Evolutionary conservation across 2,113 vertebrate species (phyloP), one percentile per base, ranked within the genome.

Genomic region (Macrotis lagotis): DNA sequence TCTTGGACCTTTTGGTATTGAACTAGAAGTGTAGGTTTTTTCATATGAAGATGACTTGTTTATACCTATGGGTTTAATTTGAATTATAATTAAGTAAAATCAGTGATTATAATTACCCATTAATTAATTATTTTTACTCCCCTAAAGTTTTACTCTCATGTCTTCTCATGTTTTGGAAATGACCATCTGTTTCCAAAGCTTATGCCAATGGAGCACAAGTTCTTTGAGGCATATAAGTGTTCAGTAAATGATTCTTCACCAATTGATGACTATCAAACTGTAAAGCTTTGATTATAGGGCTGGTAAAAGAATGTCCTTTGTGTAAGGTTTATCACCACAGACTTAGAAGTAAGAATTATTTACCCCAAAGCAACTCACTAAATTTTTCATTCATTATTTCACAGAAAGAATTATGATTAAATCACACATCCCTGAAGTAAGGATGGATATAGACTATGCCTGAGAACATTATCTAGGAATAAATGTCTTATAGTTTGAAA

Each of bases 51-150:
- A 16, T n/a, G 66, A 74, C 31, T 59, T 37, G 37, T 50, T 97
- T 94, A 19, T 51, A 92, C 25, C 95, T 94, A 91, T 26, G 48
- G 51, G 74, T 95, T 0, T 50, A 92, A 93, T 51, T 92, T 10
- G 44, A 96, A 91, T 90, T 94, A 94, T n/a, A 94, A 95, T 93
- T 95, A 96, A 90, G 8, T 24, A 0, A 47, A 90, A 28, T 91
- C 96, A 91, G 48, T 74, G 59, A 74, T 74, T n/a, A 74, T 74
- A 74, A n/a, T 74, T n/a, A n/a, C 16, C 3, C 37, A n/a, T 74
- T n/a, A 19, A n/a, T 74, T n/a, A 19, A 1, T n/a, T n/a, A 3
- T 74, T 74, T 74, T 59, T 59, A 74, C 37, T 74, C 66, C 66
- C n/a, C 37, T 22, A 7, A 74, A n/a, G 14, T 74, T 31, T 28